These are phyloP conservation scores for Fistularia commersonii DNA, from an alignment of 2,797 vertebrate genomes.

Conservation along the genomic window DNA sequence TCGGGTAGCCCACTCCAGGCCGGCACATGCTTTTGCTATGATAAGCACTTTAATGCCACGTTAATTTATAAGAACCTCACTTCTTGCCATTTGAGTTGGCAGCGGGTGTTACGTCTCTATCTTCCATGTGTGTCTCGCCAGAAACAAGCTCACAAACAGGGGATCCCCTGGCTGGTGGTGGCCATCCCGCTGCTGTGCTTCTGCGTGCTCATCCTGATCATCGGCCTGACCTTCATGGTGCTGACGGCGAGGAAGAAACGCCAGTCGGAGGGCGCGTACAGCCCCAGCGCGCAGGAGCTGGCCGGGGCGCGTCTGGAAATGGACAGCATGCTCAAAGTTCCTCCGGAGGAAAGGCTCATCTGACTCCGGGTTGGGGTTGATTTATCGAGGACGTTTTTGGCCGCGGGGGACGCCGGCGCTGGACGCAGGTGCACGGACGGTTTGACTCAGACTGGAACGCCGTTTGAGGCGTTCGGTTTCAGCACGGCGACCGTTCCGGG, in stretches of 20 bases:
- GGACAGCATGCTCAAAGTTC: slow-evolving; percentile 96
- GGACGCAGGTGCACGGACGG: too few species aligned
- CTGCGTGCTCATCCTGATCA: slow-evolving; percentile 79
- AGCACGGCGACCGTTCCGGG: too few species aligned
- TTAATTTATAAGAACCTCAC: too few species aligned
- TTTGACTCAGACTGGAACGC: too few species aligned
- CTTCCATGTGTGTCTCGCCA: slow-evolving; percentile 54
- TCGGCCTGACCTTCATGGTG: slow-evolving; percentile 83
- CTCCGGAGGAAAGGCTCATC: slow-evolving; percentile 92
- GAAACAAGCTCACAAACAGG: slow-evolving; percentile 79
- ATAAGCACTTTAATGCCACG: too few species aligned
- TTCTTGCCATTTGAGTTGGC: too few species aligned
- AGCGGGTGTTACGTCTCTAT: not conserved
- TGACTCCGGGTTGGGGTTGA: slow-evolving; percentile 51
- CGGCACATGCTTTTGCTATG: too few species aligned
- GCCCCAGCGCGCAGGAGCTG: slow-evolving; percentile 91
- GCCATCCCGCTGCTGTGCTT: slow-evolving; percentile 86
- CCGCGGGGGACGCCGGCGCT: too few species aligned
- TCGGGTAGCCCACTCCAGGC: too few species aligned
- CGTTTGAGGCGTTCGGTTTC: too few species aligned
- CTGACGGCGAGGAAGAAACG: slow-evolving; percentile 90
- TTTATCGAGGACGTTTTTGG: too few species aligned
- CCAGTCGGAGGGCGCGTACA: slow-evolving; percentile 93
- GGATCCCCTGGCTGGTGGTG: slow-evolving; percentile 82
- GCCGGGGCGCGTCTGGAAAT: slow-evolving; percentile 94